These are phyloP conservation scores for Aphelinus atriplicis DNA, from an alignment of 1,140 invertebrate genomes.

Conservation along the genomic window DNA sequence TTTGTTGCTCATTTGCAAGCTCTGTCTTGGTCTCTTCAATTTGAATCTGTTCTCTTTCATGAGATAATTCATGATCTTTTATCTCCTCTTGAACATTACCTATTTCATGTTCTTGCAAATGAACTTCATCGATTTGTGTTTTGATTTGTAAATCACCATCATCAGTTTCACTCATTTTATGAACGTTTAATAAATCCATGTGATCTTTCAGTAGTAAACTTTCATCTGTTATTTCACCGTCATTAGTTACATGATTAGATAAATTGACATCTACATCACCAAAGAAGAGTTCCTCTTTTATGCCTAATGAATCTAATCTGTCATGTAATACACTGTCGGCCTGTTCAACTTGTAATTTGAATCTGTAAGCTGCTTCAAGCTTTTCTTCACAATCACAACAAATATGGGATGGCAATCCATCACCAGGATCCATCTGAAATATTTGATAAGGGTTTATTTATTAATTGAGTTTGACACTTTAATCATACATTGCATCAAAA, in stretches of 20 bases:
- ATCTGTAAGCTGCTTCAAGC: constrained; percentile 71
- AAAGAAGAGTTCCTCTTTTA: constrained; percentile 62
- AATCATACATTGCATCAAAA: background rate
- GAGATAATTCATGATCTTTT: background rate
- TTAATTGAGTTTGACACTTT: background rate
- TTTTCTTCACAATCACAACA: constrained; percentile 71
- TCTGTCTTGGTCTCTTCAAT: background rate
- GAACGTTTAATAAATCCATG: constrained; percentile 53
- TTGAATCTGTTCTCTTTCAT: constrained; percentile 5
- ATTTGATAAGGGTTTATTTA: constrained; percentile 35
- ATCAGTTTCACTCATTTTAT: constrained; percentile 52
- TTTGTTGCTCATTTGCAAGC: constrained; percentile 6
- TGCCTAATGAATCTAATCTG: constrained; percentile 60
- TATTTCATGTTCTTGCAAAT: constrained; percentile 34
- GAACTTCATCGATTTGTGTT: constrained; percentile 22
- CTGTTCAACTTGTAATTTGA: constrained; percentile 73
- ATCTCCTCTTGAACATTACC: background rate
- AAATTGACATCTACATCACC: constrained; percentile 60
- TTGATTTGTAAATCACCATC: constrained; percentile 35
- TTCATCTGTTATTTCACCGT: constrained; percentile 45
- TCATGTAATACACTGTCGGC: constrained; percentile 69
- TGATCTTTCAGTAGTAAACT: constrained; percentile 56
- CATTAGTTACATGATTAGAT: constrained; percentile 48
- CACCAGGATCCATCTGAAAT: constrained; percentile 66
- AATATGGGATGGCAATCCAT: constrained; percentile 73